A percentile compares a stretch with the other conserved stretches of the same genome.
These are phyloP conservation scores for Salvator merianae DNA, from an alignment of 2,113 vertebrate species.

Conservation along the genomic window DNA sequence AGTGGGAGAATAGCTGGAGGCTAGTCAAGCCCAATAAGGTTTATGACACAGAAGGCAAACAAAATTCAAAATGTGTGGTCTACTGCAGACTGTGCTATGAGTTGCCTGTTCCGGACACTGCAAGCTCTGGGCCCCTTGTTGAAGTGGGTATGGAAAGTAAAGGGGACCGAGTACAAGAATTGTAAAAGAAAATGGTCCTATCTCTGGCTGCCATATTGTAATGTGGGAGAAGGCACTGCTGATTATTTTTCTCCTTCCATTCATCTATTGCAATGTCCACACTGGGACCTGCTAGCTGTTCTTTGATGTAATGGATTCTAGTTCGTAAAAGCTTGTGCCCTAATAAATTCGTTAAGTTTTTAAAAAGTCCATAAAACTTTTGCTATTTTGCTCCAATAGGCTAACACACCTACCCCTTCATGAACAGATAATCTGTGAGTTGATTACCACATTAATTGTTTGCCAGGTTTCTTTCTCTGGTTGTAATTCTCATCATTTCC, in stretches of 20 bases:
- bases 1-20: neutral
- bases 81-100: neutral
- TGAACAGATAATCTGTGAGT: no score
- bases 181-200: neutral
- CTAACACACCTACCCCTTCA: no score
- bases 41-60: neutral
- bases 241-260: neutral
- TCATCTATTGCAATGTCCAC: neutral
- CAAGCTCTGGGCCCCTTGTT: neutral
- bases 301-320: neutral
- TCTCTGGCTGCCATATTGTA: no score
- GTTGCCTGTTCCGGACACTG: neutral
- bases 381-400: no score
- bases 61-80: neutral
- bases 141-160: neutral
- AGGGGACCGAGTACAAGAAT: neutral
- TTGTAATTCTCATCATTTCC: no score
- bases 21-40: neutral
- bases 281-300: neutral
- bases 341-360: neutral
- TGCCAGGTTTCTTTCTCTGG: no score
- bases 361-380: no score
- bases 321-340: neutral
- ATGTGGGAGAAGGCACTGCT: neutral
- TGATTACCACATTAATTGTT: no score